A percentile compares a stretch with the other conserved stretches of the same genome.
Evolutionary conservation across 2,797 vertebrate genomes (phyloP).

Genomic region (Setipinna tenuifilis): DNA sequence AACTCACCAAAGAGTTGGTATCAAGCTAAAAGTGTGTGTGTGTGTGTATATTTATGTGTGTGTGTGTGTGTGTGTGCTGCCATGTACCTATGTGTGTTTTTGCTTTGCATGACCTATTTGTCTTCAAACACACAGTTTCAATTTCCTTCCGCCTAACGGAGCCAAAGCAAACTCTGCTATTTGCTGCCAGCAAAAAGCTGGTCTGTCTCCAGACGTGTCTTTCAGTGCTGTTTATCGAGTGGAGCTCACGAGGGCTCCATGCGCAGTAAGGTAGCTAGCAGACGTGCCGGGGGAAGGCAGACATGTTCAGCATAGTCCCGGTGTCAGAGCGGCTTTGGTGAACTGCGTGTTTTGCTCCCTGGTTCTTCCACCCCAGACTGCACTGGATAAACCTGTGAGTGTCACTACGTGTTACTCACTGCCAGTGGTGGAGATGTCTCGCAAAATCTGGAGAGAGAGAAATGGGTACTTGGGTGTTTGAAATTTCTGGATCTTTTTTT

Average conservation of each 20-base stretch:
- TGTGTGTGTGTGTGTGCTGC: neutral
- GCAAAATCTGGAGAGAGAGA: no score
- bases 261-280: no score
- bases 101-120: neutral
- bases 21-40: neutral
- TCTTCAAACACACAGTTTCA: neutral
- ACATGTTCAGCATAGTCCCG: neutral
- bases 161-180: slow-evolving; percentile 6
- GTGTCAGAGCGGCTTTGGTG: no score
- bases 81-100: neutral
- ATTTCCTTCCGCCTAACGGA: neutral
- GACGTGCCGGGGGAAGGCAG: neutral
- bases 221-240: neutral
- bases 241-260: neutral
- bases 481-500: no score
- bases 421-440: no score
- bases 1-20: no score
- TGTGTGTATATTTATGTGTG: neutral
- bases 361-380: no score
- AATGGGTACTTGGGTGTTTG: no score
- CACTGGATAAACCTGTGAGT: no score
- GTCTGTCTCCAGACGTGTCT: neutral
- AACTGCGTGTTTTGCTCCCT: no score
- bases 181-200: neutral
- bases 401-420: no score